Base-by-base conservation (phyloP, 2,113 vertebrate genomes). In the Acinonyx jubatus region DNA sequence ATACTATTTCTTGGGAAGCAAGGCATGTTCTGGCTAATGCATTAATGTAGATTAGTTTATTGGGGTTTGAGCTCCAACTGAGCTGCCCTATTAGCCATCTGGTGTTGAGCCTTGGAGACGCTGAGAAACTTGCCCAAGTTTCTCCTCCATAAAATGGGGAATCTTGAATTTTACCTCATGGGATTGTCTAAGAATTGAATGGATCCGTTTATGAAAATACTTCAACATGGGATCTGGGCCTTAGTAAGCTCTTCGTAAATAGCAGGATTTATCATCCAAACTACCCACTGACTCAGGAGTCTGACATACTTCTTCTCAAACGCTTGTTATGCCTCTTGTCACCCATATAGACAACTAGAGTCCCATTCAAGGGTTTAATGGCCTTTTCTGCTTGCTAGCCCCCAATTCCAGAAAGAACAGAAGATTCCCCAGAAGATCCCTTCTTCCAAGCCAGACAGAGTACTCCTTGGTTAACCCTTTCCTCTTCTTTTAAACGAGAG, bases 191-290 rank as follows among this genome's bases (percentile, higher is more conserved):
- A 90, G n/a, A 93, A 84, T 93, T 23, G 82, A 89, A 36, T 88
- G 31, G 74, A 27, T 89, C 78, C 33, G 6, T 48, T 94, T 91
- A 79, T 89, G 73, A 89, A 93, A 84, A 69, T 74, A 23, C 25
- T 3, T 95, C 41, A 38, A n/a, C 74, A 65, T 11, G 21, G 31
- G 25, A 25, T 19, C 80, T 52, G 63, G 33, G 5, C 33, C 14
- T 94, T 89, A 5, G 16, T 89, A 73, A 82, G 78, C 31, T 78
- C 78, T 96, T 68, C 50, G 31, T 78, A 93, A 82, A 94, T 41
- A 84, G 68, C 18, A 29, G 95, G 68, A 80, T 41, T 57, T 93
- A 57, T 80, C 55, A 38, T 68, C 52, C 80, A 81, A 82, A 36
- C 15, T 29, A 45, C 25, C 27, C 12, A 16, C 5, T 66, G 36